phyloP scores from a whole-genome alignment of 2,113 vertebrate species.

The Amphiprion percula region DNA sequence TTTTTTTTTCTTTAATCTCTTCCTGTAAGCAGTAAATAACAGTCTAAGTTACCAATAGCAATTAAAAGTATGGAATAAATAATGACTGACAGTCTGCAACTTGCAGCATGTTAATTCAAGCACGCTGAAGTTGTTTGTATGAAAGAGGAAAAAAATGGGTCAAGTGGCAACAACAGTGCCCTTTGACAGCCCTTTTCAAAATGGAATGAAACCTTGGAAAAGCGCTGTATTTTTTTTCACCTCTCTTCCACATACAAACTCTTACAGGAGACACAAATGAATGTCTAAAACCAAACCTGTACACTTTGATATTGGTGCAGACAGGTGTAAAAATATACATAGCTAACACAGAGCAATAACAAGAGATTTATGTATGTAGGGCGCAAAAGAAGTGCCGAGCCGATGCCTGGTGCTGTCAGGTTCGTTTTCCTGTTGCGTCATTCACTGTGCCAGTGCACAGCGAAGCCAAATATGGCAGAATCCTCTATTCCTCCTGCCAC shows the following conservation, averaged over 20 bases:
- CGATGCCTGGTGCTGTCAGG: constrained; percentile 80
- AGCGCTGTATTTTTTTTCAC: constrained; percentile 12
- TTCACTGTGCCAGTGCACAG: constrained; percentile 71
- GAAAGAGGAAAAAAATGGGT: constrained; percentile 75
- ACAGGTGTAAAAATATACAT: constrained; percentile 84
- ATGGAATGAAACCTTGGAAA: constrained; percentile 60
- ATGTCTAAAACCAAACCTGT: constrained; percentile 50
- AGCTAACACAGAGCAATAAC: constrained; percentile 72
- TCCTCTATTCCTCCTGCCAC: constrained; percentile 60
- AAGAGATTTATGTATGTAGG: constrained; percentile 86
- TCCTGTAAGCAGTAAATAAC: not conserved
- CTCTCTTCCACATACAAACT: constrained; percentile 56
- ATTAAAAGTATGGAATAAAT: constrained; percentile 24
- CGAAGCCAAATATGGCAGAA: constrained; percentile 74
- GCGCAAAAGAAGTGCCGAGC: constrained; percentile 75
- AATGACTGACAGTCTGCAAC: constrained; percentile 27
- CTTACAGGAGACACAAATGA: constrained; percentile 68
- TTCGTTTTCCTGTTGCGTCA: constrained; percentile 82
- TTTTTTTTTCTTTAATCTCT: constrained; percentile 35
- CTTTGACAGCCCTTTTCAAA: constrained; percentile 70
- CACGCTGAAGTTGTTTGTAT: constrained; percentile 62
- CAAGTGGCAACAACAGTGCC: constrained; percentile 65
- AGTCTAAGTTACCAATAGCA: constrained; percentile 2
- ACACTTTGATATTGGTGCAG: constrained; percentile 75
- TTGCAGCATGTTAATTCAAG: constrained; percentile 48